A percentile compares a stretch with the other conserved stretches of the same genome.
These are phyloP conservation scores for Cebus imitator DNA, from an alignment of 2,113 vertebrate genomes.

Conservation along the genomic window DNA sequence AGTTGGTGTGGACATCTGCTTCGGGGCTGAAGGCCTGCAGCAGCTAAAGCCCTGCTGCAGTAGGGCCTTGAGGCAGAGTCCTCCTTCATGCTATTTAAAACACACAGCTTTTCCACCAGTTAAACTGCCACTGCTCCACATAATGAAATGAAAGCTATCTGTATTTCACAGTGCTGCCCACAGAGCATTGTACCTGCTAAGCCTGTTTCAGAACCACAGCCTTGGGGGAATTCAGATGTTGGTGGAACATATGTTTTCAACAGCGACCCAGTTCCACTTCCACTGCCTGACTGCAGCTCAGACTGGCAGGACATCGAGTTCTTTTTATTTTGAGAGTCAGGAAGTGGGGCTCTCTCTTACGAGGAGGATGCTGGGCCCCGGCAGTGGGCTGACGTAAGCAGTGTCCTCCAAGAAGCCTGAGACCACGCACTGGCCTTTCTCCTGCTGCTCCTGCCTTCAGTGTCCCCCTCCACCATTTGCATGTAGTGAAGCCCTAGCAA, in stretches of 20 bases:
- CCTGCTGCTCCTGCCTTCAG: no score
- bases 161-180: background rate
- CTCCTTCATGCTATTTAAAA: background rate
- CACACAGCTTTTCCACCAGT: background rate
- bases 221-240: background rate
- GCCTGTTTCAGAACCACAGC: background rate
- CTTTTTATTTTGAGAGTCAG: background rate
- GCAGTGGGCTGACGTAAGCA: background rate
- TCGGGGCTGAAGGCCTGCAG: background rate
- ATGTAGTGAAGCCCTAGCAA: no score
- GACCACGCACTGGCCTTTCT: no score
- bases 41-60: background rate
- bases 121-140: background rate
- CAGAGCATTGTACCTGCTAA: background rate
- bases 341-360: background rate
- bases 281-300: background rate
- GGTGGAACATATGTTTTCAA: background rate
- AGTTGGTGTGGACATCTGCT: background rate
- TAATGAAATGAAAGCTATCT: background rate
- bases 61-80: background rate
- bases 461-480: no score
- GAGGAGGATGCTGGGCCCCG: background rate
- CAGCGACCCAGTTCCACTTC: background rate
- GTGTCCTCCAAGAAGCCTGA: background rate
- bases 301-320: background rate